These are phyloP conservation scores for Oryzias dopingdopingensis DNA, from an alignment of 2,797 vertebrate genomes.

Conservation along the genomic window DNA sequence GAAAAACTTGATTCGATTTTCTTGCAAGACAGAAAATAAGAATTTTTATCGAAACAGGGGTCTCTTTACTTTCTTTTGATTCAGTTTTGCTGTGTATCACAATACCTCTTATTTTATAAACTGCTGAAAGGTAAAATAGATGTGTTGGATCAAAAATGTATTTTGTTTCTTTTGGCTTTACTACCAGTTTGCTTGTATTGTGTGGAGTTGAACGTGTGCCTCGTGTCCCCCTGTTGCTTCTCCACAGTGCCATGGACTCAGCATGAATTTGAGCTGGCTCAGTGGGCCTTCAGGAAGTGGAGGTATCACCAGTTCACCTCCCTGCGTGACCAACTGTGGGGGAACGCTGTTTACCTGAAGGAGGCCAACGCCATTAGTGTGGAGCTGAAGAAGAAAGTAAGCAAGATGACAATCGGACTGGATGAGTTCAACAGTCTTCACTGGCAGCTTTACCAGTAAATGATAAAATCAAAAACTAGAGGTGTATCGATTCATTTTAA, in stretches of 20 bases:
- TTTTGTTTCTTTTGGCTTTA: too few species aligned
- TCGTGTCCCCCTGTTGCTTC: conserved; percentile 5
- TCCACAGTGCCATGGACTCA: conserved; percentile 91
- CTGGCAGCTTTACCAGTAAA: too few species aligned
- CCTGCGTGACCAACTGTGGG: conserved; percentile 94
- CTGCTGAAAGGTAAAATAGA: too few species aligned
- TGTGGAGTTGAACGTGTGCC: not conserved
- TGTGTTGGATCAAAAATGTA: too few species aligned
- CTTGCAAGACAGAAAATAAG: too few species aligned
- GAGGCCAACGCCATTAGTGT: conserved; percentile 98
- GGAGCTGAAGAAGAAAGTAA: conserved; percentile 97
- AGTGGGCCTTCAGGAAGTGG: conserved; percentile 99
- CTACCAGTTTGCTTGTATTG: not conserved
- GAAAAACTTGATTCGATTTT: too few species aligned
- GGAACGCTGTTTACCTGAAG: conserved; percentile 95
- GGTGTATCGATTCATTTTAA: too few species aligned
- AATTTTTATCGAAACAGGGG: too few species aligned
- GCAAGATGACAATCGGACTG: not conserved
- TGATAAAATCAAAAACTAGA: not conserved
- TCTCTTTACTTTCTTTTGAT: too few species aligned
- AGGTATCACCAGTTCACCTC: conserved; percentile 98
- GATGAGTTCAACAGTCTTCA: too few species aligned
- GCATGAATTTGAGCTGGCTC: conserved; percentile 91
- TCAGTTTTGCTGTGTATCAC: too few species aligned
- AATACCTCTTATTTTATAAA: too few species aligned